Conservation (phyloP, 2,113 vertebrate genomes). For the Hippocampus abdominalis region DNA sequence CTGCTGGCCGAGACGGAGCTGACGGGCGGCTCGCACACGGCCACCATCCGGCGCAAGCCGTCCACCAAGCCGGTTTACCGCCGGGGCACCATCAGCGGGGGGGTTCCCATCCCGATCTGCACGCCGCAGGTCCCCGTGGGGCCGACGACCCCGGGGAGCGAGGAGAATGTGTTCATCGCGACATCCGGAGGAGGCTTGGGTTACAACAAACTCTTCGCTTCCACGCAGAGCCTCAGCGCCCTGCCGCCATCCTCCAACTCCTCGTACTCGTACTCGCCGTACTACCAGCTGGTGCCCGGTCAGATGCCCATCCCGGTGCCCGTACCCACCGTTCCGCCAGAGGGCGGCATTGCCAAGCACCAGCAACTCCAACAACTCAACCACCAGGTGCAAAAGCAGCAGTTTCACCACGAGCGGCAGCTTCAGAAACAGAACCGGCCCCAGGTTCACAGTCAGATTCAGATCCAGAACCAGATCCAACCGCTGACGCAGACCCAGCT, state of each 20-base stretch:
- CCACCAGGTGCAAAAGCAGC: slow-evolving; percentile 13
- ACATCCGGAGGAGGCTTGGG: slow-evolving; percentile 48
- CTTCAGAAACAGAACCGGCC: neutral
- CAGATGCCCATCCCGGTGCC: slow-evolving; percentile 67
- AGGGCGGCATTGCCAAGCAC: slow-evolving; percentile 32
- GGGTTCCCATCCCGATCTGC: slow-evolving; percentile 77
- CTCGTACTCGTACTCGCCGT: slow-evolving; percentile 44
- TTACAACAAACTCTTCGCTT: slow-evolving; percentile 66
- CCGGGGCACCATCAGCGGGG: slow-evolving; percentile 76
- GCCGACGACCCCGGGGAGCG: slow-evolving; percentile 25
- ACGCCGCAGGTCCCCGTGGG: slow-evolving; percentile 74
- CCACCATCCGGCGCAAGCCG: slow-evolving; percentile 79
- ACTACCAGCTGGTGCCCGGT: slow-evolving; percentile 75
- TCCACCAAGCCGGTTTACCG: slow-evolving; percentile 74
- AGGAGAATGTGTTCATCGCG: slow-evolving; percentile 41
- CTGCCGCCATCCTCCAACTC: slow-evolving; percentile 56
- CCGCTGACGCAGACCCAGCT: neutral
- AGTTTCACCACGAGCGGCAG: slow-evolving; percentile 15
- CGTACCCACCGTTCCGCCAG: slow-evolving; percentile 34
- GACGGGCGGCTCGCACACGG: slow-evolving; percentile 61
- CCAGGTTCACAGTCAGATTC: slow-evolving; percentile 12
- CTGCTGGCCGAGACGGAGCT: slow-evolving; percentile 69
- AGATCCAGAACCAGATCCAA: slow-evolving; percentile 4
- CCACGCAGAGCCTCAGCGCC: slow-evolving; percentile 76
- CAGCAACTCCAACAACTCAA: slow-evolving; percentile 41